Percentiles rank a stretch among this genome's conserved stretches.
These are phyloP conservation scores for Drosophila rubida DNA, from an alignment of 2,888 invertebrate species.

Conservation along the genomic window DNA sequence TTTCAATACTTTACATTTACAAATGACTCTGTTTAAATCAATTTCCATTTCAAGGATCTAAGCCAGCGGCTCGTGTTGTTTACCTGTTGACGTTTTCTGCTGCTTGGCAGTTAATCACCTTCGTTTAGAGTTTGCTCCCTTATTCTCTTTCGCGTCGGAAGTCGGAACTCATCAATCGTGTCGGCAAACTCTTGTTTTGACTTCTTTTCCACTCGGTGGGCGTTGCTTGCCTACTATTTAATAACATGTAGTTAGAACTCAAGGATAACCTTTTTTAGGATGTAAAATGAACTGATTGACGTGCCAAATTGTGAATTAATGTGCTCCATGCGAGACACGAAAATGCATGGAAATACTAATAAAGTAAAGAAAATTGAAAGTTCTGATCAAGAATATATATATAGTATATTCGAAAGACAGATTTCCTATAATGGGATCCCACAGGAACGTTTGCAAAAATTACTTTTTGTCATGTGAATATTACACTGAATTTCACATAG, in stretches of 20 bases:
- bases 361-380: neutral
- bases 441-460: no score
- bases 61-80: conserved; percentile 44
- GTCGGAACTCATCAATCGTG: conserved; percentile 80
- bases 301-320: conserved; percentile 47
- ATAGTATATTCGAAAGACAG: no score
- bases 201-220: conserved; percentile 61
- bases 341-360: neutral
- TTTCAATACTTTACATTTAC: conserved; percentile 31
- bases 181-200: conserved; percentile 71
- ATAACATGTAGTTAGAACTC: conserved; percentile 28
- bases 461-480: no score
- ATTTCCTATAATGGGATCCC: no score
- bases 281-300: conserved; percentile 7
- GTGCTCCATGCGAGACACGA: neutral
- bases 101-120: conserved; percentile 65
- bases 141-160: conserved; percentile 59
- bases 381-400: no score
- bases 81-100: conserved; percentile 71
- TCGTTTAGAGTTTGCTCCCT: conserved; percentile 38
- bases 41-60: conserved; percentile 55
- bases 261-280: conserved; percentile 37
- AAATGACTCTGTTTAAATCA: conserved; percentile 68
- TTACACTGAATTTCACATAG: no score
- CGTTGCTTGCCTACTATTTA: conserved; percentile 64